phyloP scores from a whole-genome alignment of 2,113 vertebrate genomes.

The Ciconia maguari region DNA sequence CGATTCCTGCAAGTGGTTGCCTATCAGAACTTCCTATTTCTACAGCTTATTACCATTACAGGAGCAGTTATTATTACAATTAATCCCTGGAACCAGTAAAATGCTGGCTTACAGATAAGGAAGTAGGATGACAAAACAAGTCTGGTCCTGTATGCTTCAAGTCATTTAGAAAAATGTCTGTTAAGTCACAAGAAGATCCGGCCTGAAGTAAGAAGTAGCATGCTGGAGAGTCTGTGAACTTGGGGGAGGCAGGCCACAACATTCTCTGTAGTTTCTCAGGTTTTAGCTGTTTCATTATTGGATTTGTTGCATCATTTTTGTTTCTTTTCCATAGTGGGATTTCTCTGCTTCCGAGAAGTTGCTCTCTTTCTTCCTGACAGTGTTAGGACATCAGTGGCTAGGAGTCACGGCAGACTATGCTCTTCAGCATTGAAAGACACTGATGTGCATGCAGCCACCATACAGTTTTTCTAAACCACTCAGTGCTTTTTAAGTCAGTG shows the following conservation, averaged over 20 bases:
- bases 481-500: neutral
- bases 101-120: neutral
- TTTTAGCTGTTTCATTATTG: neutral
- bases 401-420: neutral
- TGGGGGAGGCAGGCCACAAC: neutral
- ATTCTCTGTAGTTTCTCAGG: neutral
- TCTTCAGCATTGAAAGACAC: neutral
- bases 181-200: neutral
- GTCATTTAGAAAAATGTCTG: neutral
- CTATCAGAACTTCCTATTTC: neutral
- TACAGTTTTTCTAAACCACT: neutral
- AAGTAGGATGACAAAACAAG: neutral
- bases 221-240: neutral
- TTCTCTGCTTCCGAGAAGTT: neutral
- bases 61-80: neutral
- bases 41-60: neutral
- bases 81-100: neutral
- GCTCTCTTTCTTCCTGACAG: neutral
- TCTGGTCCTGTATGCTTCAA: neutral
- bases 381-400: neutral
- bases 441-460: fast-evolving
- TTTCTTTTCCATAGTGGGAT: neutral
- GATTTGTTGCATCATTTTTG: neutral
- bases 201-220: neutral
- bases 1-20: neutral